Percentiles rank a stretch among this genome's conserved stretches.
phyloP scores from a whole-genome alignment of 2,888 invertebrate species.

The Mallateleia sp. region DNA sequence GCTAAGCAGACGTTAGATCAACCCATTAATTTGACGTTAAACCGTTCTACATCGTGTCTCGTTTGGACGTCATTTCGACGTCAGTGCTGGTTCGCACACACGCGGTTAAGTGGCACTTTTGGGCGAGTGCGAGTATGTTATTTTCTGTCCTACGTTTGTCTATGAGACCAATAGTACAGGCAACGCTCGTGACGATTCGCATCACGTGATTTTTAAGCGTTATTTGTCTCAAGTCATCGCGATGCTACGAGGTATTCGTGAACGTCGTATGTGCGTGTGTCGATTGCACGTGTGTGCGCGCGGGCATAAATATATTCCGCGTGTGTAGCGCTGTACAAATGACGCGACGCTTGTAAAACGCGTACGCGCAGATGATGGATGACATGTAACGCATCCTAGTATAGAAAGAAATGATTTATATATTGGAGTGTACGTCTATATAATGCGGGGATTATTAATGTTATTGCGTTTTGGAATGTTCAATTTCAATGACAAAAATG shows the following conservation, averaged over 20 bases:
- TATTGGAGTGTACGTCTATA: too few species aligned
- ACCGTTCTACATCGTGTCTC: neutral
- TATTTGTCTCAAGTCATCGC: slow-evolving; percentile 74
- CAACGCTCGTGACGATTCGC: slow-evolving; percentile 69
- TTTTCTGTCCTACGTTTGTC: slow-evolving; percentile 60
- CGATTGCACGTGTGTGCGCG: slow-evolving; percentile 65
- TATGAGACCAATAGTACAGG: slow-evolving; percentile 56
- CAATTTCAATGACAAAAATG: too few species aligned
- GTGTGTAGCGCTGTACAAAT: too few species aligned
- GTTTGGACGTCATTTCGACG: slow-evolving; percentile 42
- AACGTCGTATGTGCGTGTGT: slow-evolving; percentile 15
- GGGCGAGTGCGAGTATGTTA: slow-evolving; percentile 21
- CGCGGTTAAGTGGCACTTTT: slow-evolving; percentile 56
- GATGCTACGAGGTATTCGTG: slow-evolving; percentile 48
- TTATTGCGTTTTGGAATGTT: too few species aligned
- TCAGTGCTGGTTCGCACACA: neutral
- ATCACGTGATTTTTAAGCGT: slow-evolving; percentile 75
- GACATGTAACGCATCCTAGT: too few species aligned
- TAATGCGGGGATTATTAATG: too few species aligned
- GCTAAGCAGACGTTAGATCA: slow-evolving; percentile 17
- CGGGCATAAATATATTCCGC: too few species aligned
- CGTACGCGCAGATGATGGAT: too few species aligned
- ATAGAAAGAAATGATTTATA: too few species aligned
- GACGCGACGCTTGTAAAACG: too few species aligned
- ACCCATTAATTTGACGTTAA: slow-evolving; percentile 45